A percentile compares a stretch with the other conserved stretches of the same genome.
phyloP scores from a whole-genome alignment of 2,888 invertebrate species.

The Eupithecia insigniata region DNA sequence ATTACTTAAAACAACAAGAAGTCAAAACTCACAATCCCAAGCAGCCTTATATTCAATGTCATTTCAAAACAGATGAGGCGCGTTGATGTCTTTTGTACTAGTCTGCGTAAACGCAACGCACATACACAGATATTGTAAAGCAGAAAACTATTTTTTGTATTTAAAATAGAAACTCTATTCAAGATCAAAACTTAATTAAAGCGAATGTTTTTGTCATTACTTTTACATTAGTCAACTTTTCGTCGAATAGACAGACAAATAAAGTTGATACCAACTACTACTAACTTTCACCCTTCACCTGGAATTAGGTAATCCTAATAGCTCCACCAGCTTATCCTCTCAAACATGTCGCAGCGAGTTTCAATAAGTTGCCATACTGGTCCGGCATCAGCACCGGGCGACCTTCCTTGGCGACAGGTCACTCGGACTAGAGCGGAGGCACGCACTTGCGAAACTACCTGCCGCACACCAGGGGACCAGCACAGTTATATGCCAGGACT shows the following conservation, averaged over 20 bases:
- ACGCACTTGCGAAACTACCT: constrained; percentile 56
- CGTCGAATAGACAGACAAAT: neutral
- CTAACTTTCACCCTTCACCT: neutral
- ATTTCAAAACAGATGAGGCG: neutral
- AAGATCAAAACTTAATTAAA: neutral
- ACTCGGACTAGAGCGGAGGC: constrained; percentile 64
- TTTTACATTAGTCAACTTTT: neutral
- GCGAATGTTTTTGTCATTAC: neutral
- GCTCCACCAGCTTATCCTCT: constrained; percentile 52
- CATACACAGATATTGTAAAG: neutral
- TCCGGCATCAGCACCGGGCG: constrained; percentile 72
- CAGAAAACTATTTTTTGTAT: neutral
- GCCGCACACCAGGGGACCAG: constrained; percentile 20
- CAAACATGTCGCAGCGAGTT: constrained; percentile 48
- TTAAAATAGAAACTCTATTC: neutral
- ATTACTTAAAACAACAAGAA: neutral
- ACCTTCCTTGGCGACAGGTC: constrained; percentile 79
- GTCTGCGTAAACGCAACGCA: constrained; percentile 12
- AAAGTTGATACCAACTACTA: neutral
- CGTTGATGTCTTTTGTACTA: constrained; percentile 3
- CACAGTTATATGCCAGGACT: constrained; percentile 7
- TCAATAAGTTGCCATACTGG: constrained; percentile 73
- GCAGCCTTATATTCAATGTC: neutral
- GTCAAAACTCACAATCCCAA: neutral
- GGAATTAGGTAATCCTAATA: neutral